Percentiles rank a stretch among this genome's conserved stretches.
These are phyloP conservation scores for Heliconius ethilla DNA, from an alignment of 2,888 invertebrate genomes.

Conservation along the genomic window DNA sequence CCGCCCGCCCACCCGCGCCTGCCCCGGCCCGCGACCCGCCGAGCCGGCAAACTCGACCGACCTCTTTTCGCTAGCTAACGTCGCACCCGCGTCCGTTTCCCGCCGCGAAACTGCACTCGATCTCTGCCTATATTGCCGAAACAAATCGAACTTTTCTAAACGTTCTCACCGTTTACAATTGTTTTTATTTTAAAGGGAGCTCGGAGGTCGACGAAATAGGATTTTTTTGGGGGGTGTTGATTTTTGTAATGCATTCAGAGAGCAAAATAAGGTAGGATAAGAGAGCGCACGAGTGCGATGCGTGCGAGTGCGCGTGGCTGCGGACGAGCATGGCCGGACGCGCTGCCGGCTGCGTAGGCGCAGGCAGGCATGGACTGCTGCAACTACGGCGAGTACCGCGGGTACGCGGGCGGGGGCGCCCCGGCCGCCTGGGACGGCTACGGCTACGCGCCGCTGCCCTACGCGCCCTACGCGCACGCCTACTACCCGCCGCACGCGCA, in stretches of 20 bases:
- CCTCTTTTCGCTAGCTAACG: conserved; percentile 80
- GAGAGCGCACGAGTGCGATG: conserved; percentile 53
- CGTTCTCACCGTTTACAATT: conserved; percentile 26
- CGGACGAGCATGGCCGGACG: conserved; percentile 63
- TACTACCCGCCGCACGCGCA: conserved; percentile 60
- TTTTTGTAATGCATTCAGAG: conserved; percentile 41
- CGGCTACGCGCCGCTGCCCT: conserved; percentile 62
- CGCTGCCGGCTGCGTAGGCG: conserved; percentile 67
- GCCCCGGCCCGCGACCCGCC: conserved; percentile 71
- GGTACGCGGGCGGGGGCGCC: conserved; percentile 54
- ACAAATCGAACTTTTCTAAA: conserved; percentile 36
- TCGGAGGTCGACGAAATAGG: conserved; percentile 27
- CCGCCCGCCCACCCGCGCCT: conserved; percentile 68
- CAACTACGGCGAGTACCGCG: conserved; percentile 78
- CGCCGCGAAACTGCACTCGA: conserved; percentile 76
- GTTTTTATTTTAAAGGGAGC: conserved; percentile 14
- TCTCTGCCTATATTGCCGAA: conserved; percentile 49
- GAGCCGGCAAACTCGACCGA: conserved; percentile 80
- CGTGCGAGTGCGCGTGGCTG: conserved; percentile 61
- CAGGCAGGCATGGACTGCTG: conserved; percentile 75
- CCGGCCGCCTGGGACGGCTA: conserved; percentile 64
- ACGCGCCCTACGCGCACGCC: conserved; percentile 58
- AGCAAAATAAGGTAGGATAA: conserved; percentile 37
- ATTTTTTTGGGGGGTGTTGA: conserved; percentile 13
- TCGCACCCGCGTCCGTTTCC: conserved; percentile 74